Base-by-base conservation (phyloP, 1,140 invertebrate genomes). In the Cepaea nemoralis region DNA sequence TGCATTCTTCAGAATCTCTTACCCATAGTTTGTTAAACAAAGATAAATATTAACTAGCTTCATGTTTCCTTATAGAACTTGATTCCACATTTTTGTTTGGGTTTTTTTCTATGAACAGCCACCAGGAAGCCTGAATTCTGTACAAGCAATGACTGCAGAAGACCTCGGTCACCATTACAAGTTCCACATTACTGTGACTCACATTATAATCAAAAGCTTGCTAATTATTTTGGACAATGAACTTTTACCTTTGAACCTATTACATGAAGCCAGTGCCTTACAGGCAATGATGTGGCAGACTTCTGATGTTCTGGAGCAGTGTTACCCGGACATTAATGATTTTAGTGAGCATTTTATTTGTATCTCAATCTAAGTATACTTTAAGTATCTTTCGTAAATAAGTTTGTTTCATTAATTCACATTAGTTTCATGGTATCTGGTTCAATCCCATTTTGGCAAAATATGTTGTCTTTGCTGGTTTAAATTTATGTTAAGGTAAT, bases 121-220 rank as follows among this genome's bases (percentile, higher is more conserved):
- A 16, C 24, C 76, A 6, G 59, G 76, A 37, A 67, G 22, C 59
- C 39, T 39, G 1, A 74, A 74, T 31, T 69, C 82, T 22, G 70
- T 76, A 45, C 22, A 70, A 35, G 24, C 27, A 71, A 77, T 82
- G 66, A 14, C 39, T 22, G 16, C 27, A 22, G 66, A 70, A n/a
- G 83, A 82, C 24, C 50, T 12, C 5, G 31, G 33, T 0, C 83
- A 84, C 35, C 83, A 84, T 74, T 82, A 74, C 74, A 84, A 84
- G 59, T 84, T 77, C 48, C 83, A 84, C 74, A 67, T 80, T 8
- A 81, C 83, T n/a, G 81, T 82, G 6, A 35, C 48, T 39, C 77
- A 81, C 0, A 67, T 82, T 48, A 66, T 84, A n/a, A 37, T 81
- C 33, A 77, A 82, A 59, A 55, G 67, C 22, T 8, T 82, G 67